Conservation (phyloP, 2,888 invertebrate species). For the Euspilapteryx auroguttella region DNA sequence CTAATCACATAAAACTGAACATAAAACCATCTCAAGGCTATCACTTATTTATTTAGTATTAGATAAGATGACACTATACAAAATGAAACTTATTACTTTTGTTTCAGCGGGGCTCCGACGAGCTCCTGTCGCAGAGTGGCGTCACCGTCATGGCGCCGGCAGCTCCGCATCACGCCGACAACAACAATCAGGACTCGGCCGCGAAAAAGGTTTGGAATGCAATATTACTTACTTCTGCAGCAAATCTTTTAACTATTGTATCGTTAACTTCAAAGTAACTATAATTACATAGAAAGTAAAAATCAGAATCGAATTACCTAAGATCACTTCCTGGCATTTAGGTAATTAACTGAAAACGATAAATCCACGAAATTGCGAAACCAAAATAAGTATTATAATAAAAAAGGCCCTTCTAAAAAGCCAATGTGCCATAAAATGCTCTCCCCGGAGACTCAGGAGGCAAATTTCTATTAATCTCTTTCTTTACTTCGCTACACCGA, state of each 20-base stretch:
- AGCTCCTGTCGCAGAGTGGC: conserved; percentile 93
- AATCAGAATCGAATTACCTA: conserved; percentile 12
- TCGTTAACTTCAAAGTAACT: no score
- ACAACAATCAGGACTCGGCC: conserved; percentile 90
- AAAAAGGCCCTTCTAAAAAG: conserved; percentile 45
- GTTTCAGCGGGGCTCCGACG: conserved; percentile 94
- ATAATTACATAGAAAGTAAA: conserved; percentile 5
- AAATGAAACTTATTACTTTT: no score
- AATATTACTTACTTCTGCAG: background rate
- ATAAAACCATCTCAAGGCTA: no score
- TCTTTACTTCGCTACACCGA: conserved; percentile 22
- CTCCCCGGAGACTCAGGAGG: conserved; percentile 32
- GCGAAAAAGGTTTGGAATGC: conserved; percentile 83
- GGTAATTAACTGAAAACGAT: conserved; percentile 28
- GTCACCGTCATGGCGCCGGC: conserved; percentile 92
- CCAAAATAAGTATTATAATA: conserved; percentile 41
- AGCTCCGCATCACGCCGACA: conserved; percentile 86
- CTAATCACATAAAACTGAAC: no score
- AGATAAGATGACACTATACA: no score
- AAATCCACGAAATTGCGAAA: conserved; percentile 35
- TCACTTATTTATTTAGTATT: no score
- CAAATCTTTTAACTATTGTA: no score
- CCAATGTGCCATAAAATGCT: conserved; percentile 45
- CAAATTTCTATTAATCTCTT: conserved; percentile 49
- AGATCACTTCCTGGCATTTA: conserved; percentile 17